Percentiles rank a stretch among this genome's conserved stretches.
phyloP scores from a whole-genome alignment of 2,797 vertebrate species.

The Cryptoprocta ferox region DNA sequence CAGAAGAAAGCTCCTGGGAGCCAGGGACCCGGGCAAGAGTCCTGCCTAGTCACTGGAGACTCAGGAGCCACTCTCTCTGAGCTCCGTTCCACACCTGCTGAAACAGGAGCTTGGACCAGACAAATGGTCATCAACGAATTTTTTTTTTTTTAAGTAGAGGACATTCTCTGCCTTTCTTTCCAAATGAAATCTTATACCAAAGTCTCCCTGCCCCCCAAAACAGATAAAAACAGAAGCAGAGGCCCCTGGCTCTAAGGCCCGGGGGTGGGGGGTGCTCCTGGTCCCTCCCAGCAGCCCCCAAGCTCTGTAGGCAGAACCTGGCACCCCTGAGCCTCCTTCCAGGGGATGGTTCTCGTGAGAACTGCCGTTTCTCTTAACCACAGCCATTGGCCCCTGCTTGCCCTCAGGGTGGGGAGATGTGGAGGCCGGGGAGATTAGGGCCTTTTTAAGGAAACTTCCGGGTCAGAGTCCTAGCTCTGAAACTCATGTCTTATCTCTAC shows the following conservation, averaged over 20 bases:
- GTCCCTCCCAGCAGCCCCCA: neutral
- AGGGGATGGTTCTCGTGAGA: neutral
- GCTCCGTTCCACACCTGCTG: neutral
- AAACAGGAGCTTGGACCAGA: neutral
- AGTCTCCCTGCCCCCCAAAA: neutral
- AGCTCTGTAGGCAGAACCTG: neutral
- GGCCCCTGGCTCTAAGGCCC: neutral
- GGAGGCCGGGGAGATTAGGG: neutral
- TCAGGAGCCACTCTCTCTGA: neutral
- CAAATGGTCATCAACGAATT: neutral
- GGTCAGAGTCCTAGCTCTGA: neutral
- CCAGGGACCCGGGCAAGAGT: too few relatives aligned
- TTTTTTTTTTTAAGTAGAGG: neutral
- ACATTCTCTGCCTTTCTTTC: neutral
- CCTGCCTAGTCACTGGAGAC: neutral
- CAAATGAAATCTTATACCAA: neutral
- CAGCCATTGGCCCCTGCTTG: accelerated
- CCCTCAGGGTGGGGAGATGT: neutral
- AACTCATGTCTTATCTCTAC: neutral
- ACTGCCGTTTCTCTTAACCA: neutral
- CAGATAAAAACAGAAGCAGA: neutral
- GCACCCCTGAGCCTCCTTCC: neutral
- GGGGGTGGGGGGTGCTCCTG: neutral
- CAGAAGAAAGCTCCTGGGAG: neutral
- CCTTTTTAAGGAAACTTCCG: constrained; percentile 21